Conservation (phyloP, 2,797 vertebrate genomes). For the Sebastes ruberrimus region DNA sequence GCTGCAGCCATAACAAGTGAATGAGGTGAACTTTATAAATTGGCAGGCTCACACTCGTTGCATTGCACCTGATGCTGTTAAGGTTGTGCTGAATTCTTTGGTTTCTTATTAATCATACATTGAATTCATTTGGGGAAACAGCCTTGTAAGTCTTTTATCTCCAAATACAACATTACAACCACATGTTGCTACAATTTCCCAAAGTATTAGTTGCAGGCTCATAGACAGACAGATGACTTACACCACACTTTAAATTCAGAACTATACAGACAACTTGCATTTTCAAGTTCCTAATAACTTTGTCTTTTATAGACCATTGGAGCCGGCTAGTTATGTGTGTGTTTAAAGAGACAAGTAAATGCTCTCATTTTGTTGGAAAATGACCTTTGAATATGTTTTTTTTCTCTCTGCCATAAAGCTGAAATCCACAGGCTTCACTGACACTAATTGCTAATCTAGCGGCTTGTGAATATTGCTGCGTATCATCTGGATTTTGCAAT, state of each 20-base stretch:
- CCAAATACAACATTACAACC: background rate
- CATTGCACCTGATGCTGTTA: slow-evolving; percentile 1
- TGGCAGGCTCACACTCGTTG: background rate
- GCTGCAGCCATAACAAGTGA: background rate
- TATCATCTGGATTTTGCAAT: slow-evolving; percentile 60
- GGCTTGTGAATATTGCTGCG: slow-evolving; percentile 44
- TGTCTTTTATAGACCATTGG: slow-evolving; percentile 19
- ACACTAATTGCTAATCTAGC: slow-evolving; percentile 60
- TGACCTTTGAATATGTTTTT: slow-evolving; percentile 47
- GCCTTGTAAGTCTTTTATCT: background rate
- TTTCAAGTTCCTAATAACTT: slow-evolving; percentile 20
- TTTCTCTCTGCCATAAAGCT: slow-evolving; percentile 37
- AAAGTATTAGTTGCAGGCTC: background rate
- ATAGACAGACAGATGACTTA: background rate
- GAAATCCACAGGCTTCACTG: slow-evolving; percentile 41
- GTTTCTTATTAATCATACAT: slow-evolving; percentile 16
- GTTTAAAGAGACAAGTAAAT: slow-evolving; percentile 24
- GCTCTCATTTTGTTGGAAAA: slow-evolving; percentile 35
- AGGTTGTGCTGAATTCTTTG: slow-evolving; percentile 5
- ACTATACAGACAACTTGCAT: slow-evolving; percentile 3
- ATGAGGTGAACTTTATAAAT: background rate
- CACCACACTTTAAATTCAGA: background rate
- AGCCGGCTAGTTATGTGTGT: background rate
- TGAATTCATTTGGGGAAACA: background rate
- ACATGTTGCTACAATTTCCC: background rate